These are phyloP conservation scores for Bathynomus jamesi DNA, from an alignment of 1,140 invertebrate genomes.

Conservation along the genomic window DNA sequence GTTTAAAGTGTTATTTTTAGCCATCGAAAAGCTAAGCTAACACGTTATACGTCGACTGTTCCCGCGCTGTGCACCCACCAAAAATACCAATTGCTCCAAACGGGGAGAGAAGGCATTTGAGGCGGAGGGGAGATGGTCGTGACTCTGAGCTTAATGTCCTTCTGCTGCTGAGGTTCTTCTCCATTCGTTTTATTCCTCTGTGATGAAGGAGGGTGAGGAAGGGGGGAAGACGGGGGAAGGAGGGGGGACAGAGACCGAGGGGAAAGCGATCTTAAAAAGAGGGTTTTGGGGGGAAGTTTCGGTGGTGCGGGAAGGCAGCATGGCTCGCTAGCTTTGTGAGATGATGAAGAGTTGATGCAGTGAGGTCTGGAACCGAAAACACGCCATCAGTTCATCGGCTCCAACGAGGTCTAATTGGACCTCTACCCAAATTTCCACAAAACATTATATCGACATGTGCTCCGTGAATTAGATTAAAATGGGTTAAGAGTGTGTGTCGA, in stretches of 20 bases:
- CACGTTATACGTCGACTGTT: background rate
- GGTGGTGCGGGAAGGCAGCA: background rate
- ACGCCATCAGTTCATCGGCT: too few species aligned
- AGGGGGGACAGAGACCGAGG: background rate
- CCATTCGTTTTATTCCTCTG: too few species aligned
- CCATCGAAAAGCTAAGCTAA: background rate
- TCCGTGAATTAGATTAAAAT: too few species aligned
- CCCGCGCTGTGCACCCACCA: background rate
- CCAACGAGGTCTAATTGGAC: too few species aligned
- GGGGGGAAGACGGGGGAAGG: background rate
- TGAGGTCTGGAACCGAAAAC: too few species aligned
- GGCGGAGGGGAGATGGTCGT: background rate
- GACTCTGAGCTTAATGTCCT: background rate
- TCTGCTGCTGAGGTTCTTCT: background rate
- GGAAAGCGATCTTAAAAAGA: background rate
- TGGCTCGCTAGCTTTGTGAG: too few species aligned
- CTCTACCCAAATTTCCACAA: too few species aligned
- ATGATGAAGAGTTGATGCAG: too few species aligned
- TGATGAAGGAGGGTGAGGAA: background rate
- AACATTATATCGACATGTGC: too few species aligned
- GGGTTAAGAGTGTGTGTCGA: too few species aligned
- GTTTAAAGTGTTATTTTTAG: too few species aligned
- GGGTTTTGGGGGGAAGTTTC: background rate
- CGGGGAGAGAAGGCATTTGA: background rate
- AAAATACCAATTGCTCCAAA: background rate